Percentiles rank a stretch among this genome's conserved stretches.
Evolutionary conservation across 2,888 invertebrate species (phyloP).

Genomic region (Lasiommata megera): DNA sequence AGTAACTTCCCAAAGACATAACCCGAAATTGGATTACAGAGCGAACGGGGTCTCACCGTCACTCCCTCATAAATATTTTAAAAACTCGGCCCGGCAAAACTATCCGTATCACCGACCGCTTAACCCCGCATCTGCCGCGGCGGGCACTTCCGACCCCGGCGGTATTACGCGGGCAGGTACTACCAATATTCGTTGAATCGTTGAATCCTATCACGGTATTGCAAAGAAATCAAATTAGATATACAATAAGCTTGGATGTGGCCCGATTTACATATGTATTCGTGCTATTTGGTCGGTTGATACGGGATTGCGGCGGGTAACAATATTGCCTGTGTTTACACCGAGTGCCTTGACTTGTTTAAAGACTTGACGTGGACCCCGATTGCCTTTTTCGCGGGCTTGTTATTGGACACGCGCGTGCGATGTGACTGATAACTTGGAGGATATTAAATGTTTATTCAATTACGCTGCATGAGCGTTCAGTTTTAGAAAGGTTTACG

Average conservation of each 20-base stretch:
- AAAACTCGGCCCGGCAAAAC: slow-evolving; percentile 55
- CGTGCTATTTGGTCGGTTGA: slow-evolving; percentile 74
- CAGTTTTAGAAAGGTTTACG: not conserved
- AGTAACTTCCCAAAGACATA: slow-evolving; percentile 77
- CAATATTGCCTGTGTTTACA: slow-evolving; percentile 69
- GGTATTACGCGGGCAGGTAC: slow-evolving; percentile 72
- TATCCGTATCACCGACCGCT: slow-evolving; percentile 62
- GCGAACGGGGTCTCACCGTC: slow-evolving; percentile 60
- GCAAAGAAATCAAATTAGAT: slow-evolving; percentile 80
- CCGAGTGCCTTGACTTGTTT: slow-evolving; percentile 45
- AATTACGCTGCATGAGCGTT: not conserved
- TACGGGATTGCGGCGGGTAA: slow-evolving; percentile 73
- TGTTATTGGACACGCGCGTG: slow-evolving; percentile 8
- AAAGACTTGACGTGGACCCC: slow-evolving; percentile 45
- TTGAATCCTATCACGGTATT: slow-evolving; percentile 74
- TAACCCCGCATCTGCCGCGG: slow-evolving; percentile 62
- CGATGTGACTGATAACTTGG: not conserved
- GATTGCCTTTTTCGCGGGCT: slow-evolving; percentile 40
- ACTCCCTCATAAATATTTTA: slow-evolving; percentile 78
- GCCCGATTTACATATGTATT: slow-evolving; percentile 78
- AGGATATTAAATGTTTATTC: not conserved
- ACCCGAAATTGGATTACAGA: slow-evolving; percentile 79
- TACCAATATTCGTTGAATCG: slow-evolving; percentile 69
- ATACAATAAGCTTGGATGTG: slow-evolving; percentile 77
- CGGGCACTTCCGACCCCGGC: slow-evolving; percentile 53